phyloP scores from a whole-genome alignment of 2,888 invertebrate species.

The Catocala sponsa region DNA sequence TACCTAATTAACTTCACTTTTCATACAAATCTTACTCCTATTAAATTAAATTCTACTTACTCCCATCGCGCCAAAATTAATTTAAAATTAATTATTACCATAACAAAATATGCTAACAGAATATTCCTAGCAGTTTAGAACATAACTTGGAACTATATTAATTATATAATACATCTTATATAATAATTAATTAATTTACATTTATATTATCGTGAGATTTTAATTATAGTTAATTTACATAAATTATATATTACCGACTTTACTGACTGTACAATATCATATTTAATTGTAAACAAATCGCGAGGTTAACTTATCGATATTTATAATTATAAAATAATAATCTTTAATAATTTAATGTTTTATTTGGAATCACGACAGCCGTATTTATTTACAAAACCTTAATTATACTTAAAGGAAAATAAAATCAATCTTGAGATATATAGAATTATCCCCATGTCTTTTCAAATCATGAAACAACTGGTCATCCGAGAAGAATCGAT shows the following conservation, averaged over 20 bases:
- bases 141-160: constrained; percentile 18
- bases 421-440: too few species aligned
- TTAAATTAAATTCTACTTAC: constrained; percentile 21
- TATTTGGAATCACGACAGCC: constrained; percentile 6
- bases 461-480: too few species aligned
- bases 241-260: constrained; percentile 7
- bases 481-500: too few species aligned
- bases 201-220: background rate
- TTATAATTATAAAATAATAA: background rate
- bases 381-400: constrained; percentile 4
- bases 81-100: constrained; percentile 20
- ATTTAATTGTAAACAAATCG: background rate
- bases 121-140: constrained; percentile 40
- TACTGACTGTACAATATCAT: constrained; percentile 4
- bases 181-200: constrained; percentile 6
- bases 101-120: constrained; percentile 34
- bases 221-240: background rate
- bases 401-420: too few species aligned
- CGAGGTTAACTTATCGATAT: background rate
- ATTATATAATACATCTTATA: constrained; percentile 10
- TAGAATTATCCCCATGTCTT: too few species aligned
- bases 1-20: constrained; percentile 21
- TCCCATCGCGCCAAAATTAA: constrained; percentile 20
- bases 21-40: constrained; percentile 35
- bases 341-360: background rate